Base-by-base conservation (phyloP, 2,888 invertebrate genomes). In the Cepaea hortensis region DNA sequence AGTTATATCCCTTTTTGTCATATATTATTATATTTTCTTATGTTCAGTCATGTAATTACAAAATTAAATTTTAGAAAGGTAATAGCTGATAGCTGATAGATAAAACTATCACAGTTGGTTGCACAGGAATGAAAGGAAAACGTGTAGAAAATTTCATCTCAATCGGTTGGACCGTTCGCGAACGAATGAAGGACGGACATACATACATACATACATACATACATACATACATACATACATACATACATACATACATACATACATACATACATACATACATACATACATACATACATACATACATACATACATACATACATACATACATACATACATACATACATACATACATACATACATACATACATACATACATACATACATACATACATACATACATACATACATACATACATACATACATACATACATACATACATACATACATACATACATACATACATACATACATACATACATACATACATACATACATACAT, bases 401-500 rank as follows among this genome's bases (percentile, higher is more conserved):
- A n/a, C 61, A 79, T 20, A 50, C 50, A 55, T 15, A 79, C 79
- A 79, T 20, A 79, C n/a, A 79, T 50, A 79, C 55, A 79, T 20
- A 79, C 79, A 50, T 50, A 79, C 79, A 79, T 50, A 55, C 15
- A 55, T 50, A 55, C 79, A 79, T 7, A 79, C 79, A 50, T 18
- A 79, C 55, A 55, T 50, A 50, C 61, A 46, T 13, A 50, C 79
- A 50, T 55, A 50, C 79, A 50, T 7, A 15, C 61, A 50, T 18
- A 75, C n/a, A 83, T 18, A 72, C 61, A 84, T 46, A 77, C 84
- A 62, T 65, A 84, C 84, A 84, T 46, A 84, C 84, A 77, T 18
- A 81, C 81, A 81, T 46, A 73, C 85, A 73, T 48, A 85, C 85
- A 85, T 23, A 85, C 73, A 75, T 23, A 75, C 85, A 85, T 46